Evolutionary conservation across 2,888 invertebrate genomes (phyloP).

Genomic region (Morpho deidamia): DNA sequence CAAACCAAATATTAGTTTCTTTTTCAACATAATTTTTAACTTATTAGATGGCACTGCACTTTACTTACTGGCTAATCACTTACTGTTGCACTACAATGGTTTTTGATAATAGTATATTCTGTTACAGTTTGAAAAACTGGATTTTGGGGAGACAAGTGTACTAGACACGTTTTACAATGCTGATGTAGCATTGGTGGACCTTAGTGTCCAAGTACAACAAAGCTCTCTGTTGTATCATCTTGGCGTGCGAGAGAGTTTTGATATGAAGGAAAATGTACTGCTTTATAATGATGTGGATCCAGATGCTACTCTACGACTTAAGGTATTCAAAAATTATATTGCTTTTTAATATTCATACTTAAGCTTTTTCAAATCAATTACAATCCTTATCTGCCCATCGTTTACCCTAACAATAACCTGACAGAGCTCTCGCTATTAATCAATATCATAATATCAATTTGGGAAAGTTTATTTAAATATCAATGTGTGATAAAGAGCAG

Average conservation of each 20-base stretch:
- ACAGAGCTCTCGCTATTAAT: too few species aligned
- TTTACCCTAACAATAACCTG: too few species aligned
- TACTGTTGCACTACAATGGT: background rate
- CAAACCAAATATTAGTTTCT: too few species aligned
- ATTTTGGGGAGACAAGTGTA: constrained; percentile 97
- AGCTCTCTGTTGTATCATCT: constrained; percentile 97
- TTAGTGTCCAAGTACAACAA: constrained; percentile 94
- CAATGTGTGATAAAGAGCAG: too few species aligned
- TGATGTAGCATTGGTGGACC: constrained; percentile 97
- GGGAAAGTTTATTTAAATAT: too few species aligned
- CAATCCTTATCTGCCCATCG: too few species aligned
- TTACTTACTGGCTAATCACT: too few species aligned
- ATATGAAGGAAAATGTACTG: constrained; percentile 96
- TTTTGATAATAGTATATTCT: background rate
- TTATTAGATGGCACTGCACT: too few species aligned
- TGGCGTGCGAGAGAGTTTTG: constrained; percentile 97
- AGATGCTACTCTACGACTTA: constrained; percentile 91
- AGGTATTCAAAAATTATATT: constrained; percentile 75
- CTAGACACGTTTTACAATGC: constrained; percentile 98
- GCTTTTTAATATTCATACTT: too few species aligned
- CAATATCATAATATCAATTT: too few species aligned
- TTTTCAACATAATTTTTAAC: too few species aligned
- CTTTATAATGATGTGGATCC: constrained; percentile 93
- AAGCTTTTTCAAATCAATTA: too few species aligned
- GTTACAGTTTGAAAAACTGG: constrained; percentile 95